phyloP scores from a whole-genome alignment of 2,797 vertebrate species.

The Sebastes wilsoni region DNA sequence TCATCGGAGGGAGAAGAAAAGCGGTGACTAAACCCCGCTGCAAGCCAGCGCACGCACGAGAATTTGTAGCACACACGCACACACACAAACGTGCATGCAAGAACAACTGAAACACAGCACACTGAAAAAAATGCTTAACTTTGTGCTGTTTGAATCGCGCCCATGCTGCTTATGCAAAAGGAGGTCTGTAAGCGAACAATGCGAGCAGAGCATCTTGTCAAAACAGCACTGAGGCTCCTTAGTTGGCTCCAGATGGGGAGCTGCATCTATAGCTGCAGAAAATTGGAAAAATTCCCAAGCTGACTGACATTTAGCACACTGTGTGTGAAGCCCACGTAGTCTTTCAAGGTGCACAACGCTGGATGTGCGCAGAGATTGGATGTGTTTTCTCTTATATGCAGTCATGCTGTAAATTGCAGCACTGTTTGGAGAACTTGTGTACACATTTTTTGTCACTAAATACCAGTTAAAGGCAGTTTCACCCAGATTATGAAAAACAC shows the following conservation, averaged over 20 bases:
- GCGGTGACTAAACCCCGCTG: conserved; percentile 6
- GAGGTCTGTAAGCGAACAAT: conserved; percentile 46
- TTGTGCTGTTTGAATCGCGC: conserved; percentile 36
- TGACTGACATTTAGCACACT: conserved; percentile 56
- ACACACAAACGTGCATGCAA: not conserved
- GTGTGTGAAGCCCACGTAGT: conserved; percentile 24
- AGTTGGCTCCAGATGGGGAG: conserved; percentile 16
- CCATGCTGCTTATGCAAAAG: conserved; percentile 37
- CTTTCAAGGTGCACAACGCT: conserved; percentile 24
- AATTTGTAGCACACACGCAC: not conserved
- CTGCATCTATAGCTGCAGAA: conserved; percentile 25
- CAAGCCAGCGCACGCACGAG: not conserved
- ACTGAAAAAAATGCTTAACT: conserved; percentile 26
- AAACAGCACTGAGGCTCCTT: conserved; percentile 24
- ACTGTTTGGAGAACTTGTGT: not conserved
- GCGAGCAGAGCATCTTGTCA: conserved; percentile 37
- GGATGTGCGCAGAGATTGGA: conserved; percentile 7
- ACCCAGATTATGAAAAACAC: not conserved
- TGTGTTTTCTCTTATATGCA: conserved; percentile 7
- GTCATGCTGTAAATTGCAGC: conserved; percentile 22
- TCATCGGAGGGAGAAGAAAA: conserved; percentile 32
- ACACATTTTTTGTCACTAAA: conserved; percentile 10
- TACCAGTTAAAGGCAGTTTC: not conserved
- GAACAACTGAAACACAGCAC: conserved; percentile 6
- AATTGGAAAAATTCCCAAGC: conserved; percentile 47